Evolutionary conservation across 2,113 vertebrate genomes (phyloP).

Genomic region (Grammomys dolichurus): DNA sequence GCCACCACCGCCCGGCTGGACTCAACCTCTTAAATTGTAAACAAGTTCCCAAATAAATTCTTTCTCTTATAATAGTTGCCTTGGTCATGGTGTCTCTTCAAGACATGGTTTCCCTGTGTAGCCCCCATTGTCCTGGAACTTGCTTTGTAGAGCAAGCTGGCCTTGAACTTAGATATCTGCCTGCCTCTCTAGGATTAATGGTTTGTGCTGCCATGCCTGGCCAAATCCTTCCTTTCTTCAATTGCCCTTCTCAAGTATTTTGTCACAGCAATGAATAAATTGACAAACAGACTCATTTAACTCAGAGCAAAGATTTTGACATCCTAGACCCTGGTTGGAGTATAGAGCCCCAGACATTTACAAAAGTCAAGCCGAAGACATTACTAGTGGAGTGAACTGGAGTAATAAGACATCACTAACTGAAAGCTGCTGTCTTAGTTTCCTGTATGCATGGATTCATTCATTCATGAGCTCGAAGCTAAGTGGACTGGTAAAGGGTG

Average conservation of each 20-base stretch:
- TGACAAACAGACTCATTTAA: not conserved
- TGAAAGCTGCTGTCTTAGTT: not conserved
- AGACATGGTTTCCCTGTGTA: not conserved
- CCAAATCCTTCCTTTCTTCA: not conserved
- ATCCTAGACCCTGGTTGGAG: not conserved
- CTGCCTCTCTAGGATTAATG: not conserved
- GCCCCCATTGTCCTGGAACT: no score
- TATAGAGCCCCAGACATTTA: not conserved
- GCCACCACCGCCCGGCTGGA: no score
- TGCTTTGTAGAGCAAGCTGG: not conserved
- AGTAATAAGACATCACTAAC: no score
- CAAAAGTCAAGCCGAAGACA: not conserved
- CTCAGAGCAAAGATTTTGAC: not conserved
- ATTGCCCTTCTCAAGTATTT: not conserved
- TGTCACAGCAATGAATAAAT: not conserved
- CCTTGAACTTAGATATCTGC: not conserved
- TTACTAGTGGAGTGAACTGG: not conserved
- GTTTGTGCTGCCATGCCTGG: not conserved
- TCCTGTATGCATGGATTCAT: not conserved
- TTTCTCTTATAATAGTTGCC: not conserved
- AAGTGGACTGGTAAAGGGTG: not conserved
- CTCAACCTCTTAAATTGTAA: not conserved
- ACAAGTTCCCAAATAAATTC: not conserved
- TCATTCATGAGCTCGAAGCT: not conserved
- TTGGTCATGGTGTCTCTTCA: not conserved